phyloP scores from a whole-genome alignment of 2,888 invertebrate species.

The Brachypalpus laphriformis region DNA sequence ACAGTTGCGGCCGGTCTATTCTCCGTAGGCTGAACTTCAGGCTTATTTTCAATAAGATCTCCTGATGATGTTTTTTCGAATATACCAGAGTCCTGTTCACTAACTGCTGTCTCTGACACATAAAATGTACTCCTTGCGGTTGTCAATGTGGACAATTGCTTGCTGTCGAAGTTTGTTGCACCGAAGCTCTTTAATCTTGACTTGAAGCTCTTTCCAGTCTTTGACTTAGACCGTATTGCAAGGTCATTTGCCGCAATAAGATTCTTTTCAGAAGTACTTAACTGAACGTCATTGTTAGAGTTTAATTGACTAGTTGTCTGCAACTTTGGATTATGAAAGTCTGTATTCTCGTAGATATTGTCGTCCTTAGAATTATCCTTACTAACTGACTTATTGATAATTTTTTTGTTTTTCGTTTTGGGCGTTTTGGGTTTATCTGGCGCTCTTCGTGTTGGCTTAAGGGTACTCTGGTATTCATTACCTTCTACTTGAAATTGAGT shows the following conservation, averaged over 20 bases:
- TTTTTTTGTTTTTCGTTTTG: conserved; percentile 53
- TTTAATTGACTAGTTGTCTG: conserved; percentile 59
- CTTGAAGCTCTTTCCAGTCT: conserved; percentile 84
- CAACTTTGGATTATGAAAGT: conserved; percentile 76
- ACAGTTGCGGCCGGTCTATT: conserved; percentile 78
- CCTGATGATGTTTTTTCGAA: conserved; percentile 81
- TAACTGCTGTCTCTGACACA: conserved; percentile 85
- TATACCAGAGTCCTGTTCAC: conserved; percentile 87
- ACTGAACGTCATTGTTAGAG: conserved; percentile 26
- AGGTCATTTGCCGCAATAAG: conserved; percentile 77
- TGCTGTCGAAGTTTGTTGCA: conserved; percentile 80
- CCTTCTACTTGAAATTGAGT: conserved; percentile 78
- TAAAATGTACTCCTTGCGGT: conserved; percentile 89
- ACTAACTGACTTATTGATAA: conserved; percentile 41
- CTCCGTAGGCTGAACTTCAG: conserved; percentile 73
- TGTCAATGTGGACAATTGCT: conserved; percentile 82
- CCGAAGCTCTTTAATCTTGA: conserved; percentile 85
- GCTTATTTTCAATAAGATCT: conserved; percentile 72
- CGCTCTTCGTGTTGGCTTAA: conserved; percentile 67
- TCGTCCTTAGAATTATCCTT: conserved; percentile 40
- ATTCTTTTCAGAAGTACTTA: conserved; percentile 83
- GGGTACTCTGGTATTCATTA: conserved; percentile 75
- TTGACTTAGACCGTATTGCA: conserved; percentile 82
- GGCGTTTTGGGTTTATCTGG: conserved; percentile 60
- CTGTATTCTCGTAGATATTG: conserved; percentile 79